A percentile compares a stretch with the other conserved stretches of the same genome.
Conservation (phyloP, 2,113 vertebrate species). For the Manacus vitellinus region DNA sequence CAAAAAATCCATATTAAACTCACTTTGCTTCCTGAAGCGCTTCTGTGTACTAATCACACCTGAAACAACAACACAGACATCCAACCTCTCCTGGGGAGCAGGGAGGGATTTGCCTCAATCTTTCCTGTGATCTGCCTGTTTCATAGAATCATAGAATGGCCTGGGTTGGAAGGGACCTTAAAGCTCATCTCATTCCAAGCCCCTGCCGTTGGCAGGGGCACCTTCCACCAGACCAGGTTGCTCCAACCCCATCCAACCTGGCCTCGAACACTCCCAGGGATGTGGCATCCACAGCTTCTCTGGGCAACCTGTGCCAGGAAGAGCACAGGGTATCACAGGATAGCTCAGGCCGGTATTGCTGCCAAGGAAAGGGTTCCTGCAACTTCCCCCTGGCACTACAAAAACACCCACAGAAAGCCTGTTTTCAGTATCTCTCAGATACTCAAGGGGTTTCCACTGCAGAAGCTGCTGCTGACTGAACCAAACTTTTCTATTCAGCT, state of each 20-base stretch:
- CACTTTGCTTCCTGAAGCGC: not conserved
- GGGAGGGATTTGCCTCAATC: not conserved
- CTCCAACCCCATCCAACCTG: not conserved
- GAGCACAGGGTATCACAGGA: not conserved
- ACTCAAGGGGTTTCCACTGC: not conserved
- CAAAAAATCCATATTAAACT: not conserved
- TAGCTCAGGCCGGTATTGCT: not conserved
- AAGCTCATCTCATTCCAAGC: not conserved
- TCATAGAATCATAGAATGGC: not conserved
- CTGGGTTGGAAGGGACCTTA: not conserved
- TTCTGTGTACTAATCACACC: not conserved
- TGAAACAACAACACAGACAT: not conserved
- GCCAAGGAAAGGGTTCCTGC: not conserved
- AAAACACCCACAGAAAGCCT: not conserved
- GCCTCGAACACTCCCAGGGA: not conserved
- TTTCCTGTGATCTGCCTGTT: not conserved
- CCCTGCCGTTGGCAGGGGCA: not conserved
- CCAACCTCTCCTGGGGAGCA: not conserved
- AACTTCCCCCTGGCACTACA: not conserved
- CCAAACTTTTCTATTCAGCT: not conserved
- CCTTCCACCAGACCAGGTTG: not conserved
- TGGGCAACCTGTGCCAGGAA: not conserved
- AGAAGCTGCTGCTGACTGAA: not conserved
- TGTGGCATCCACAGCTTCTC: not conserved
- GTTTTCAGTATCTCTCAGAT: not conserved